Conservation (phyloP, 2,888 invertebrate genomes). For the Sthenelais limicola region DNA sequence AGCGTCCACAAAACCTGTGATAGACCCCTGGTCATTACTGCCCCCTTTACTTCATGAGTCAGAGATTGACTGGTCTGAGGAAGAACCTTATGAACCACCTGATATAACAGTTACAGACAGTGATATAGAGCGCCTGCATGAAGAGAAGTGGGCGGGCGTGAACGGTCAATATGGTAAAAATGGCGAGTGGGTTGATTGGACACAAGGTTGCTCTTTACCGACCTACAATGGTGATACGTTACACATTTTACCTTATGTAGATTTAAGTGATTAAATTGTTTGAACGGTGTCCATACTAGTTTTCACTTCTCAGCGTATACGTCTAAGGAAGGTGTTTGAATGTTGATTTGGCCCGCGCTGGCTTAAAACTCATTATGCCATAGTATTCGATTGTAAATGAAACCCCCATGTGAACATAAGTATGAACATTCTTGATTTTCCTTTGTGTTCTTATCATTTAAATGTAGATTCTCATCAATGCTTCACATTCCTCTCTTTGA, state of each 20-base stretch:
- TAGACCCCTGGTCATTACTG: conserved; percentile 77
- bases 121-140: conserved; percentile 65
- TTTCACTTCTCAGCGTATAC: too few species aligned
- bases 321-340: too few species aligned
- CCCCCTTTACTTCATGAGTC: conserved; percentile 78
- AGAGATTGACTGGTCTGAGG: conserved; percentile 73
- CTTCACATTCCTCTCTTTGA: too few species aligned
- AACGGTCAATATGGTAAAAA: conserved; percentile 75
- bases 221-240: conserved; percentile 85
- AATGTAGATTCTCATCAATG: too few species aligned
- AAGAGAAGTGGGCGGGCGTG: conserved; percentile 71
- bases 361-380: too few species aligned
- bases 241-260: conserved; percentile 96
- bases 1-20: conserved; percentile 1
- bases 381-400: too few species aligned
- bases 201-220: conserved; percentile 84
- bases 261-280: conserved; percentile 82
- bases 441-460: too few species aligned
- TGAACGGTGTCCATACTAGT: conserved; percentile 1
- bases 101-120: conserved; percentile 37
- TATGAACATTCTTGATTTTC: too few species aligned
- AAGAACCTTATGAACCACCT: conserved; percentile 25
- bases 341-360: too few species aligned
- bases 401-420: too few species aligned
- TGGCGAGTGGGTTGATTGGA: conserved; percentile 89